Evolutionary conservation across 2,113 vertebrate species (phyloP).

Genomic region (Cebidichthys violaceus): DNA sequence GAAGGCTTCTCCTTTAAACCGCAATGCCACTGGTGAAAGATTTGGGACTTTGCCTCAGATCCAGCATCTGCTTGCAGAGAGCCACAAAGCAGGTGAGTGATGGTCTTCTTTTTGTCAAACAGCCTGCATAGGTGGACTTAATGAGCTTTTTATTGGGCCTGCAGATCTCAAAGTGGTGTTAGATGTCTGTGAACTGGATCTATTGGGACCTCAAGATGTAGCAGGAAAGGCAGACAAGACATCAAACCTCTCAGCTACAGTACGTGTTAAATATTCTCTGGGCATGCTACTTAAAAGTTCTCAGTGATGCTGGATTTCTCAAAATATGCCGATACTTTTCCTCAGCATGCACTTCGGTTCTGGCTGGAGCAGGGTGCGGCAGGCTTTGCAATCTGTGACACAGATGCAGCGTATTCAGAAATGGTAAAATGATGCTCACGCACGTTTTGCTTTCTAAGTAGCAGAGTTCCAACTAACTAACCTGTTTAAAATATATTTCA

Average conservation of each 20-base stretch:
- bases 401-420: constrained; percentile 74
- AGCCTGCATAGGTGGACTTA: too few relatives aligned
- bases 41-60: constrained; percentile 68
- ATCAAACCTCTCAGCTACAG: constrained; percentile 13
- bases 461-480: not conserved
- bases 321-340: not conserved
- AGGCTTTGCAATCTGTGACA: constrained; percentile 82
- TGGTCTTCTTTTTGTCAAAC: not conserved
- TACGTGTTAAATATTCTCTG: constrained; percentile 49
- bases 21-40: constrained; percentile 37
- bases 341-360: constrained; percentile 71
- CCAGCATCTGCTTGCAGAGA: constrained; percentile 73
- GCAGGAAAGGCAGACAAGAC: constrained; percentile 8
- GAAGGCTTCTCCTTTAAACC: constrained; percentile 47
- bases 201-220: constrained; percentile 18
- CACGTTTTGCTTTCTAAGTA: not conserved
- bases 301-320: not conserved
- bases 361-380: constrained; percentile 81
- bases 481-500: constrained; percentile 45
- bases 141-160: not conserved
- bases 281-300: not conserved
- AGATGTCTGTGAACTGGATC: constrained; percentile 75
- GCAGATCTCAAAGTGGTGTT: constrained; percentile 80
- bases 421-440: constrained; percentile 59
- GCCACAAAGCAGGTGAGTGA: constrained; percentile 72